Evolutionary conservation across 2,113 vertebrate species (phyloP).

Genomic region (Brachirus orientalis): DNA sequence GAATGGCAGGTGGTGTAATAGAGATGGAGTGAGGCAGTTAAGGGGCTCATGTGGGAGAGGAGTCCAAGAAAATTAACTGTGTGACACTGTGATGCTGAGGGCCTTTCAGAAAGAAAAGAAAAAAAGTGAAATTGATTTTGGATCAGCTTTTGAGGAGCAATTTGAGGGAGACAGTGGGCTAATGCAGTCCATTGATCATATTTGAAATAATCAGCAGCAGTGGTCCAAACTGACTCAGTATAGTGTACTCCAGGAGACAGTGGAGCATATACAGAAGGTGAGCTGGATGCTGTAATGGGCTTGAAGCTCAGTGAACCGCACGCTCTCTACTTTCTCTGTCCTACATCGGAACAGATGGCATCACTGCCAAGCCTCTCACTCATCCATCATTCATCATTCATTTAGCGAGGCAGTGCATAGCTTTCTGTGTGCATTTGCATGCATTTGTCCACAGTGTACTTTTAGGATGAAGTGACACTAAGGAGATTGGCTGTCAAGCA

Average conservation of each 20-base stretch:
- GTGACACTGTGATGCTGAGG: slow-evolving; percentile 20
- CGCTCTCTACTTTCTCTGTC: slow-evolving; percentile 44
- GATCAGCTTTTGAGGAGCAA: slow-evolving; percentile 25
- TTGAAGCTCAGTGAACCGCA: slow-evolving; percentile 55
- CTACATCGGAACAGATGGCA: slow-evolving; percentile 64
- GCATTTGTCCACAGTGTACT: slow-evolving; percentile 26
- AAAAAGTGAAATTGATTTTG: slow-evolving; percentile 42
- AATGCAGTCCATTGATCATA: slow-evolving; percentile 35
- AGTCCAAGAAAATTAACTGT: slow-evolving; percentile 51
- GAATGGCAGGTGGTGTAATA: slow-evolving; percentile 48
- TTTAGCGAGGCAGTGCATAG: slow-evolving; percentile 31
- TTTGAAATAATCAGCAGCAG: slow-evolving; percentile 33
- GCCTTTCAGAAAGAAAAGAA: slow-evolving; percentile 45
- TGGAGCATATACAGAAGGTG: slow-evolving; percentile 50
- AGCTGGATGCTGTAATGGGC: slow-evolving; percentile 47
- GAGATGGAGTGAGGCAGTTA: slow-evolving; percentile 37
- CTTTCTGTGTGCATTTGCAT: slow-evolving; percentile 8
- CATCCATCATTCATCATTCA: slow-evolving; percentile 63
- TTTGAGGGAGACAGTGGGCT: neutral
- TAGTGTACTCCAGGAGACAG: slow-evolving; percentile 31
- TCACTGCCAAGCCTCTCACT: slow-evolving; percentile 29
- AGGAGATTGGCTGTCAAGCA: slow-evolving; percentile 34
- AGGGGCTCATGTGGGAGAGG: slow-evolving; percentile 16
- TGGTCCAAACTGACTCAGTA: slow-evolving; percentile 3
- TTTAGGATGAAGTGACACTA: slow-evolving; percentile 19